phyloP scores from a whole-genome alignment of 2,888 invertebrate genomes.

The Mythimna loreyi region DNA sequence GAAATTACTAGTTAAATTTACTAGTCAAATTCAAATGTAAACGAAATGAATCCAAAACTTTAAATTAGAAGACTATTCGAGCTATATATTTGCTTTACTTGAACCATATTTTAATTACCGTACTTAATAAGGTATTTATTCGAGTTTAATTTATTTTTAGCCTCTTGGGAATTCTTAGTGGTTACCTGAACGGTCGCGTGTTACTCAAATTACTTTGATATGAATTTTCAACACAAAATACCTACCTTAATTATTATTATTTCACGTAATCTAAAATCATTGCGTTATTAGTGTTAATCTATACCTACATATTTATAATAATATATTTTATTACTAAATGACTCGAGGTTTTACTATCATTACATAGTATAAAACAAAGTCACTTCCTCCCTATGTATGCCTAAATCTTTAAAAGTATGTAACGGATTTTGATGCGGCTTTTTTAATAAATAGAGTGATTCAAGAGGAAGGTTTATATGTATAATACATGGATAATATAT shows the following conservation, averaged over 20 bases:
- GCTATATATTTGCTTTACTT: background rate
- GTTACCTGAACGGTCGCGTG: background rate
- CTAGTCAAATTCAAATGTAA: slow-evolving; percentile 2
- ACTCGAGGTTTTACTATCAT: no score
- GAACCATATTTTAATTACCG: slow-evolving; percentile 10
- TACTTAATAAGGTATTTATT: slow-evolving; percentile 18
- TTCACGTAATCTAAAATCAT: background rate
- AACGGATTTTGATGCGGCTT: no score
- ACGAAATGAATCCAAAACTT: slow-evolving; percentile 20
- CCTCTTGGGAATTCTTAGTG: slow-evolving; percentile 11
- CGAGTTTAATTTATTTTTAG: slow-evolving; percentile 13
- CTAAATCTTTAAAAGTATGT: no score
- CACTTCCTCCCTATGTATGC: no score
- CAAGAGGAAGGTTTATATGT: no score
- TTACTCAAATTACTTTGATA: slow-evolving; percentile 23
- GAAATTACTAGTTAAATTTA: slow-evolving; percentile 1
- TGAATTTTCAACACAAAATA: background rate
- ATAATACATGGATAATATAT: no score
- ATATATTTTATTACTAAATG: no score
- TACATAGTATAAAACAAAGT: no score
- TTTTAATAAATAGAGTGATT: no score
- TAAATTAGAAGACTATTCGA: slow-evolving; percentile 30
- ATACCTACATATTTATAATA: no score
- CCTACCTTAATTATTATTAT: background rate
- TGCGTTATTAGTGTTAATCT: background rate